Conservation (phyloP, 53 echinoderm and acorn worm species). For the Temnopleurus reevesii region DNA sequence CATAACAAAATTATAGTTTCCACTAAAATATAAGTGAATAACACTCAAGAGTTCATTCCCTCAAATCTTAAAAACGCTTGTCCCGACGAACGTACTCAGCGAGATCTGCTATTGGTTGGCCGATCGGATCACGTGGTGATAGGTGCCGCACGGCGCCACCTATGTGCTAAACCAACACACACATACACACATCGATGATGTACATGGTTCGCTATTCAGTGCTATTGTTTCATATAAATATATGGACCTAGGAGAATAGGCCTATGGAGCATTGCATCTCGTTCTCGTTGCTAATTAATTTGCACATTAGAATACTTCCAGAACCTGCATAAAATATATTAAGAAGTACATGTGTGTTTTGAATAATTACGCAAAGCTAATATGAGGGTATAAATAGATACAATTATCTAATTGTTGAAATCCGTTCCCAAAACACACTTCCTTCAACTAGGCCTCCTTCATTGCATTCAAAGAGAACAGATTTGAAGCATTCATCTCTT, state of each 20-base stretch:
- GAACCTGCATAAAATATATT: not conserved
- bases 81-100: too few species aligned
- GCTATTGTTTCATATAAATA: too few species aligned
- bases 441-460: not conserved
- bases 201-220: not conserved
- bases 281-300: too few species aligned
- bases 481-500: constrained; percentile 12
- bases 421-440: not conserved
- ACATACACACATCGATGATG: not conserved
- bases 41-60: too few species aligned
- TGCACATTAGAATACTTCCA: not conserved
- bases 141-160: not conserved
- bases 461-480: not conserved
- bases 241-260: not conserved
- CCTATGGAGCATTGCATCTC: too few species aligned
- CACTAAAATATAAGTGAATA: too few species aligned
- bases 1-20: too few species aligned
- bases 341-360: not conserved
- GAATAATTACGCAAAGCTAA: not conserved
- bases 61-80: too few species aligned
- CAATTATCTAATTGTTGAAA: not conserved
- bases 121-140: not conserved
- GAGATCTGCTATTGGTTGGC: not conserved
- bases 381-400: not conserved
- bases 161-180: not conserved